Conservation (phyloP, 2,797 vertebrate genomes). For the Notolabrus celidotus region DNA sequence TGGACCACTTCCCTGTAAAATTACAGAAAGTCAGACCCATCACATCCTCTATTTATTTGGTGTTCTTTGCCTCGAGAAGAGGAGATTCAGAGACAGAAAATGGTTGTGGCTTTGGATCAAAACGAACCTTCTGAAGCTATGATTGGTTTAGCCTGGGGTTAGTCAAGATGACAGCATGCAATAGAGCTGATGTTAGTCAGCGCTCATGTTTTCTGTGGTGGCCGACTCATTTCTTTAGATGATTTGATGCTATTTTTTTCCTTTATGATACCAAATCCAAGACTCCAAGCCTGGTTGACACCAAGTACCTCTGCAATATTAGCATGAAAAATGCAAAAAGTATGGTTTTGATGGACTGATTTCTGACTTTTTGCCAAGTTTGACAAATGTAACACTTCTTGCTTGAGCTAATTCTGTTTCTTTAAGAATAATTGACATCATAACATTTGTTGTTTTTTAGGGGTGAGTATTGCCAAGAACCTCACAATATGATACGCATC, state of each 20-base stretch:
- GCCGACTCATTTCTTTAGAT: not conserved
- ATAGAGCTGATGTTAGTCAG: not conserved
- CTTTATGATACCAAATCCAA: too few relatives aligned
- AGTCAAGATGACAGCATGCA: not conserved
- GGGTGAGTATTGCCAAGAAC: too few relatives aligned
- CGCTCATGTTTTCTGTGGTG: not conserved
- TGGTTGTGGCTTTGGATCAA: not conserved
- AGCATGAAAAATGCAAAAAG: too few relatives aligned
- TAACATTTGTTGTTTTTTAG: too few relatives aligned
- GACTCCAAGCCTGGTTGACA: too few relatives aligned
- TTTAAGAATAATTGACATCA: too few relatives aligned
- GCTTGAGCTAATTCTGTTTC: too few relatives aligned
- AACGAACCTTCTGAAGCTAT: constrained; percentile 1
- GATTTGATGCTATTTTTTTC: not conserved
- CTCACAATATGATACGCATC: too few relatives aligned
- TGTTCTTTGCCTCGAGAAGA: constrained; percentile 3
- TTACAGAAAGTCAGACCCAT: not conserved
- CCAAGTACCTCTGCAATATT: too few relatives aligned
- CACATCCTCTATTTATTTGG: not conserved
- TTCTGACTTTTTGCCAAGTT: too few relatives aligned
- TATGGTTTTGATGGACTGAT: too few relatives aligned
- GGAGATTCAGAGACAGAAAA: constrained; percentile 8
- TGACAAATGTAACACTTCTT: too few relatives aligned
- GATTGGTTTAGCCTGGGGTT: constrained; percentile 18
- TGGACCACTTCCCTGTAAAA: not conserved